Percentiles rank a stretch among this genome's conserved stretches.
Evolutionary conservation across 2,888 invertebrate species (phyloP).

Genomic region (Lasioglossum marginatum): DNA sequence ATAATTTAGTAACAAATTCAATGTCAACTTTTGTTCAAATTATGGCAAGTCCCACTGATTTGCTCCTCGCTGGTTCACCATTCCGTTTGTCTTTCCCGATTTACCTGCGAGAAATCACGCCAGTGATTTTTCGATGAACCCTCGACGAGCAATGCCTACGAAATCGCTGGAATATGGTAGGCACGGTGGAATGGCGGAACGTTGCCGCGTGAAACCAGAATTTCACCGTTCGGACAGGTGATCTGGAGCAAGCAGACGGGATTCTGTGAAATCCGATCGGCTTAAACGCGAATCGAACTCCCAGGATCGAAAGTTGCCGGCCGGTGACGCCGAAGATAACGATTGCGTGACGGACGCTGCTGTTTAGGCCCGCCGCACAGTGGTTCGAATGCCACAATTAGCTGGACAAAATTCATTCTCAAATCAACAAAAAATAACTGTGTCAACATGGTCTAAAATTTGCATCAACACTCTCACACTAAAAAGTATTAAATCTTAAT

Average conservation of each 20-base stretch:
- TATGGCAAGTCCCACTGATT: background rate
- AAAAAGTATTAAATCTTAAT: too few relatives aligned
- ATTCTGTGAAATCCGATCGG: slow-evolving; percentile 43
- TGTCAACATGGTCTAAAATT: too few relatives aligned
- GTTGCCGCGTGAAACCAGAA: slow-evolving; percentile 58
- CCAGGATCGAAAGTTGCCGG: slow-evolving; percentile 7
- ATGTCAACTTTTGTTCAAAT: too few relatives aligned
- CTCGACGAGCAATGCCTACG: slow-evolving; percentile 43
- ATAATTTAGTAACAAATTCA: too few relatives aligned
- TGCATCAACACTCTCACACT: too few relatives aligned
- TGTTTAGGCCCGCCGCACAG: background rate
- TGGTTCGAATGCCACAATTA: background rate
- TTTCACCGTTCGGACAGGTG: slow-evolving; percentile 62
- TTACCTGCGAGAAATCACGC: slow-evolving; percentile 21
- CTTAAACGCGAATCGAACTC: slow-evolving; percentile 16
- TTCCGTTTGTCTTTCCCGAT: background rate
- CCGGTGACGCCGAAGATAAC: background rate
- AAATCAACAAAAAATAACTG: too few relatives aligned
- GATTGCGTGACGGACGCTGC: background rate
- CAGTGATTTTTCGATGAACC: slow-evolving; percentile 49
- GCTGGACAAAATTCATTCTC: too few relatives aligned
- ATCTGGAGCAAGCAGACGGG: slow-evolving; percentile 42
- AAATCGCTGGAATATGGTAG: slow-evolving; percentile 58
- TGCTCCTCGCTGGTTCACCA: slow-evolving; percentile 4
- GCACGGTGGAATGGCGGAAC: slow-evolving; percentile 22